phyloP scores from a whole-genome alignment of 2,113 vertebrate genomes.

The Echinops telfairi region DNA sequence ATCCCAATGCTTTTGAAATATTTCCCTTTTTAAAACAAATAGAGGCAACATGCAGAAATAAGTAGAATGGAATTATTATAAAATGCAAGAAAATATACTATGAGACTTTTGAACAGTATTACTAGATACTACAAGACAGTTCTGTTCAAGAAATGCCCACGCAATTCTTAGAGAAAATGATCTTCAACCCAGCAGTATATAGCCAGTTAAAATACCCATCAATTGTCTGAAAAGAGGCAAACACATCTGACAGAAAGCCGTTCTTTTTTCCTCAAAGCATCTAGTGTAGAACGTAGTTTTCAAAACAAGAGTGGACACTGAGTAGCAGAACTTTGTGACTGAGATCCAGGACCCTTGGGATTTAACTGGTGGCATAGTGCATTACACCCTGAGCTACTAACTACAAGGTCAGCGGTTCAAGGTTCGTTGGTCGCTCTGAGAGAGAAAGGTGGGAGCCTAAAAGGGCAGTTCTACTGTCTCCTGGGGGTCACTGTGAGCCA shows the following conservation, averaged over 20 bases:
- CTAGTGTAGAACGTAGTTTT: not conserved
- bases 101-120: not conserved
- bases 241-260: not conserved
- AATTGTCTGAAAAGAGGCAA: not conserved
- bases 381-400: too few relatives aligned
- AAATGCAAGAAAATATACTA: not conserved
- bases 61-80: too few relatives aligned
- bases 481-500: too few relatives aligned
- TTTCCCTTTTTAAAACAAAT: conserved; percentile 2
- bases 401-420: too few relatives aligned
- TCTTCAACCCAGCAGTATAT: conserved; percentile 1
- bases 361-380: not conserved
- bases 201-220: not conserved
- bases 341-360: not conserved
- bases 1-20: not conserved
- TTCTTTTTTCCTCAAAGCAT: not conserved
- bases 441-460: too few relatives aligned
- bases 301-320: not conserved
- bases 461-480: too few relatives aligned
- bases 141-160: not conserved
- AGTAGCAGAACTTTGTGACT: not conserved
- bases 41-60: too few relatives aligned
- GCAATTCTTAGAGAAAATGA: not conserved
- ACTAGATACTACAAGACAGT: conserved; percentile 13
- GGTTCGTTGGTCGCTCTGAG: too few relatives aligned